Conservation (phyloP, 2,113 vertebrate species). For the Osmerus mordax region DNA sequence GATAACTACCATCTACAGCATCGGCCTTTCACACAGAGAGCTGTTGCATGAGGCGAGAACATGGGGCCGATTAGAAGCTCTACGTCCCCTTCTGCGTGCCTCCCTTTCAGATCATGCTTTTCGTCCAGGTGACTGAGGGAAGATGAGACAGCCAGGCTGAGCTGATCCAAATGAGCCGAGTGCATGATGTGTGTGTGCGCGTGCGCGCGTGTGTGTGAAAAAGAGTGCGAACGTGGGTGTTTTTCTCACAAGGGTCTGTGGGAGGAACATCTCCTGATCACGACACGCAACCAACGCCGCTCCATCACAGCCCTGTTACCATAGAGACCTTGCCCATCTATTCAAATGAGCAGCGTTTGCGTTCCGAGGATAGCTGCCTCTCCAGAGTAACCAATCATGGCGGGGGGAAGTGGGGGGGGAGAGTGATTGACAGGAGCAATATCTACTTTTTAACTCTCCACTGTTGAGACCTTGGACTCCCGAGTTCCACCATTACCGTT, state of each 20-base stretch:
- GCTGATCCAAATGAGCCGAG: conserved; percentile 41
- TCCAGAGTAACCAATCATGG: conserved; percentile 23
- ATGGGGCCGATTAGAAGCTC: too few species aligned
- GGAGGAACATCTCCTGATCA: conserved; percentile 47
- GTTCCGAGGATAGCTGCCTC: conserved; percentile 15
- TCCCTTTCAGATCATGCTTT: conserved; percentile 35
- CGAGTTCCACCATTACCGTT: background rate
- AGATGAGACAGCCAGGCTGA: conserved; percentile 57
- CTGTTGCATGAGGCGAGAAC: background rate
- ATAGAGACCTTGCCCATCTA: conserved; percentile 58
- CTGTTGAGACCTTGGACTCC: background rate
- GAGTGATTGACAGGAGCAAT: conserved; percentile 17
- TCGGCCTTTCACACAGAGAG: background rate
- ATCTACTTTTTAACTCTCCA: background rate
- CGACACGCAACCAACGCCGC: conserved; percentile 29
- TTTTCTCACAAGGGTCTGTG: background rate
- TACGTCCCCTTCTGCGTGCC: too few species aligned
- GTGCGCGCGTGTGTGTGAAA: conserved; percentile 43
- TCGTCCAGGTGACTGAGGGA: conserved; percentile 54
- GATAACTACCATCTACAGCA: conserved; percentile 10
- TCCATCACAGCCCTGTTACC: conserved; percentile 56
- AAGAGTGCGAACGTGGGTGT: conserved; percentile 38
- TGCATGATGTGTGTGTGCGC: conserved; percentile 28
- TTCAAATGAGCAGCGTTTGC: conserved; percentile 25
- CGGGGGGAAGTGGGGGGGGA: conserved; percentile 7